Conservation (phyloP, 2,797 vertebrate species). For the Champsocephalus gunnari region DNA sequence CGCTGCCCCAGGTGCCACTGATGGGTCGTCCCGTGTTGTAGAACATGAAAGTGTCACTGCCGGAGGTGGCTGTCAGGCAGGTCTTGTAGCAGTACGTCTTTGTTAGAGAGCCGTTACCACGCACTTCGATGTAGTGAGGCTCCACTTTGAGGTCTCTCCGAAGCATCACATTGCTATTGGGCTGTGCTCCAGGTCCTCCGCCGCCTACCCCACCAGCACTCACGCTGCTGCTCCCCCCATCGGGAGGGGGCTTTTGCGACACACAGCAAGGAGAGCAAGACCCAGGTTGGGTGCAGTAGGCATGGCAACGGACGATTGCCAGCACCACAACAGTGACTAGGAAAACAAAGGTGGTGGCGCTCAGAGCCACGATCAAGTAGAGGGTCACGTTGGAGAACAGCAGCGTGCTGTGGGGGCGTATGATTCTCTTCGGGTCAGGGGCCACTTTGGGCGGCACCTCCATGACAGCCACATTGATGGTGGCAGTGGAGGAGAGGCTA, state of each 20-base stretch:
- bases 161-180: slow-evolving; percentile 93
- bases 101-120: slow-evolving; percentile 96
- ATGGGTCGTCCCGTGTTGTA: slow-evolving; percentile 96
- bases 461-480: slow-evolving; percentile 93
- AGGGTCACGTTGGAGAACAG: slow-evolving; percentile 94
- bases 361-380: slow-evolving; percentile 95
- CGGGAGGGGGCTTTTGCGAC: slow-evolving; percentile 88
- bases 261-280: slow-evolving; percentile 92
- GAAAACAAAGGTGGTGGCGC: slow-evolving; percentile 96
- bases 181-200: slow-evolving; percentile 82
- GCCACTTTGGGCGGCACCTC: slow-evolving; percentile 91
- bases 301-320: slow-evolving; percentile 91
- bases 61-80: slow-evolving; percentile 94
- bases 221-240: slow-evolving; percentile 79
- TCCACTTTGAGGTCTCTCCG: slow-evolving; percentile 94
- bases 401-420: slow-evolving; percentile 84
- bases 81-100: slow-evolving; percentile 99
- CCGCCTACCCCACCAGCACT: slow-evolving; percentile 67
- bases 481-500: slow-evolving; percentile 90
- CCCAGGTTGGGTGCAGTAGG: slow-evolving; percentile 87
- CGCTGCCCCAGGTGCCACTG: slow-evolving; percentile 91
- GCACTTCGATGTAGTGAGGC: slow-evolving; percentile 97
- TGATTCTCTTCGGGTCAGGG: slow-evolving; percentile 90
- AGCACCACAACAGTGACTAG: slow-evolving; percentile 94
- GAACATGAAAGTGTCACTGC: slow-evolving; percentile 99